Percentiles rank a stretch among this genome's conserved stretches.
phyloP scores from a whole-genome alignment of 2,888 invertebrate species.

The Sycophila texana region DNA sequence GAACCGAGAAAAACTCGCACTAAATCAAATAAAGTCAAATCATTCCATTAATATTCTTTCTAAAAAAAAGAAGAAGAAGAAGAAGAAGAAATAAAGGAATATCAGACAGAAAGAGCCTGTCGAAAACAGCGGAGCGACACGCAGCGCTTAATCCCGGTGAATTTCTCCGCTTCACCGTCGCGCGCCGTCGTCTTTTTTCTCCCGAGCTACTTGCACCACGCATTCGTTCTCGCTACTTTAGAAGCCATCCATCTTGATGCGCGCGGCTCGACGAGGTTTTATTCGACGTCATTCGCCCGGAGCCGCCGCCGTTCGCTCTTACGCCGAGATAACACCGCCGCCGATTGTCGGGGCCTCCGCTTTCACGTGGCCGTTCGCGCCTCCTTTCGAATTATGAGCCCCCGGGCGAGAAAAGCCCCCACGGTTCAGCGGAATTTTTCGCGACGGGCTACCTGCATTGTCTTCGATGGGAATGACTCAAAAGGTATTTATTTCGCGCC shows the following conservation, averaged over 20 bases:
- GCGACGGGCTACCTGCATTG: neutral
- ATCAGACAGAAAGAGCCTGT: too few species aligned
- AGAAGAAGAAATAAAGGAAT: too few species aligned
- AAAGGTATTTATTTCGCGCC: neutral
- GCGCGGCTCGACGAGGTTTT: constrained; percentile 64
- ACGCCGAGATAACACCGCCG: neutral
- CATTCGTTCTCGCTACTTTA: constrained; percentile 32
- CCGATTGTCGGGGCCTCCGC: constrained; percentile 33
- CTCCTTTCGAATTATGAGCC: constrained; percentile 4
- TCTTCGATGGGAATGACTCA: neutral
- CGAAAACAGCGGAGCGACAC: too few species aligned
- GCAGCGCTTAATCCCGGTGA: too few species aligned
- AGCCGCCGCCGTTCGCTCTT: neutral
- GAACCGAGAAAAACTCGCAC: neutral
- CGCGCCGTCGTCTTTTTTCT: neutral
- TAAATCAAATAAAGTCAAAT: neutral
- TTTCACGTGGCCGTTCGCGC: constrained; percentile 5
- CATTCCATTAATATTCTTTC: too few species aligned
- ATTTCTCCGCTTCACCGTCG: too few species aligned
- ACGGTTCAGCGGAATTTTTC: neutral
- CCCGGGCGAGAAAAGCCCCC: constrained; percentile 14
- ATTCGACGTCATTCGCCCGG: constrained; percentile 60
- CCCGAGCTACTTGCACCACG: neutral
- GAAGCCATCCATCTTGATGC: constrained; percentile 66
- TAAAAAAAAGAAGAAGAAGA: too few species aligned